These are phyloP conservation scores for Notolepis coatsorum DNA, from an alignment of 2,797 vertebrate species.

Conservation along the genomic window DNA sequence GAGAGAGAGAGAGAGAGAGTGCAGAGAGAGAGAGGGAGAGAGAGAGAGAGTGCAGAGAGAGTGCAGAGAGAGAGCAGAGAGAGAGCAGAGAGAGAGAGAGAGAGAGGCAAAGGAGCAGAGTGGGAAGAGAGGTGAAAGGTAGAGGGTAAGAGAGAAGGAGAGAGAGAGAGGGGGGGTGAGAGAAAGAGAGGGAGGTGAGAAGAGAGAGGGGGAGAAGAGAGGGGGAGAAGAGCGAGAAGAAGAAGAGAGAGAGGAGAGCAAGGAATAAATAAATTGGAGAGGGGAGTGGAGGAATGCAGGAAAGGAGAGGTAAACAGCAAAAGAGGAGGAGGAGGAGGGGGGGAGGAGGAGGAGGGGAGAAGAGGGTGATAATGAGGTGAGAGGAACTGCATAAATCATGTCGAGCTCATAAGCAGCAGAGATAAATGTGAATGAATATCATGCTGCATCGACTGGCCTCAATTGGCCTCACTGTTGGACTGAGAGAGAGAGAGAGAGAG, in stretches of 20 bases:
- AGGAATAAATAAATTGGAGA: slow-evolving; percentile 5
- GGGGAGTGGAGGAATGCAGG: slow-evolving; percentile 15
- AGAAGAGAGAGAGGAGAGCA: slow-evolving; percentile 1
- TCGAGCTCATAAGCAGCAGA: slow-evolving; percentile 67
- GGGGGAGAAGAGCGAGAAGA: background rate
- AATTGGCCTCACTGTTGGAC: slow-evolving; percentile 30
- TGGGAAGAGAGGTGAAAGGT: background rate
- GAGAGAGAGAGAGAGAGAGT: slow-evolving; percentile 1
- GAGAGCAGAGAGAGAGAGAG: background rate
- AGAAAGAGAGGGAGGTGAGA: slow-evolving; percentile 7
- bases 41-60: background rate
- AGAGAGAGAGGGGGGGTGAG: background rate
- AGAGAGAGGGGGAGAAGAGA: background rate
- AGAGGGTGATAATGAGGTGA: slow-evolving; percentile 75
- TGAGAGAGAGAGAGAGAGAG: slow-evolving; percentile 15
- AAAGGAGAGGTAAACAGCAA: slow-evolving; percentile 3
- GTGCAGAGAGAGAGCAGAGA: background rate
- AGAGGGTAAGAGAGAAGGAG: background rate
- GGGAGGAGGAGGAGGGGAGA: slow-evolving; percentile 34
- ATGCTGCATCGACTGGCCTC: slow-evolving; percentile 61
- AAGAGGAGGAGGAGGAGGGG: background rate
- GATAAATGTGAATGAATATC: slow-evolving; percentile 73
- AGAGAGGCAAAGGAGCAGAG: background rate
- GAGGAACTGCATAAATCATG: slow-evolving; percentile 76
- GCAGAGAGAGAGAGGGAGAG: background rate